These are phyloP conservation scores for Dendrocincla tyrannina DNA, from an alignment of 2,797 vertebrate genomes.

Conservation along the genomic window DNA sequence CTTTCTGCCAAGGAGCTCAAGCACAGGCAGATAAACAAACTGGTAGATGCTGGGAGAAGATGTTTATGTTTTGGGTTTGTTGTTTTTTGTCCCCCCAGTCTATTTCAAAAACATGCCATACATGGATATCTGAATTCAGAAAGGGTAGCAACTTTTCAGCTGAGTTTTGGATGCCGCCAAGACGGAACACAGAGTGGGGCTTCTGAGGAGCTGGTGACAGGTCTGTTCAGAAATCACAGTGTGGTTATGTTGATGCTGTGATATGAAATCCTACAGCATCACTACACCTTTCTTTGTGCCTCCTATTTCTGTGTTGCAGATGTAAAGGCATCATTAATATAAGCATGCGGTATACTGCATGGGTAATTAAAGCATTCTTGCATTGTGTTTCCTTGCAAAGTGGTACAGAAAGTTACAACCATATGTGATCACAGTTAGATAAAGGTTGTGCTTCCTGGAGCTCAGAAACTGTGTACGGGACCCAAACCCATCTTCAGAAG, in stretches of 20 bases:
- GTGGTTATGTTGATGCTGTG: background rate
- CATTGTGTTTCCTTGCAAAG: background rate
- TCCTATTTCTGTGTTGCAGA: background rate
- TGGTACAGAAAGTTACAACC: background rate
- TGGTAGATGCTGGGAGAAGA: background rate
- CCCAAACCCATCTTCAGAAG: background rate
- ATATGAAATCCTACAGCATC: background rate
- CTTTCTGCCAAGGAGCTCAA: background rate
- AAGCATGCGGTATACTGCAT: background rate
- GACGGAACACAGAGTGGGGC: background rate
- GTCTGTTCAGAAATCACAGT: background rate
- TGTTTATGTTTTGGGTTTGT: background rate
- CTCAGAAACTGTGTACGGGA: background rate
- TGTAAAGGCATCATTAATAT: background rate
- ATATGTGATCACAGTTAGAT: background rate
- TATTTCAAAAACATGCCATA: background rate
- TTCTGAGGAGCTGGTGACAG: background rate
- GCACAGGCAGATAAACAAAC: background rate
- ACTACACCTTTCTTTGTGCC: background rate
- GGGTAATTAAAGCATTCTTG: background rate
- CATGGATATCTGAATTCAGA: background rate
- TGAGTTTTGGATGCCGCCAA: background rate
- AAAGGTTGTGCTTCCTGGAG: background rate
- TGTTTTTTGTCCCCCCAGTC: background rate
- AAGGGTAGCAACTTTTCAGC: background rate